Conservation (phyloP, 2,797 vertebrate species). For the Luscinia luscinia region DNA sequence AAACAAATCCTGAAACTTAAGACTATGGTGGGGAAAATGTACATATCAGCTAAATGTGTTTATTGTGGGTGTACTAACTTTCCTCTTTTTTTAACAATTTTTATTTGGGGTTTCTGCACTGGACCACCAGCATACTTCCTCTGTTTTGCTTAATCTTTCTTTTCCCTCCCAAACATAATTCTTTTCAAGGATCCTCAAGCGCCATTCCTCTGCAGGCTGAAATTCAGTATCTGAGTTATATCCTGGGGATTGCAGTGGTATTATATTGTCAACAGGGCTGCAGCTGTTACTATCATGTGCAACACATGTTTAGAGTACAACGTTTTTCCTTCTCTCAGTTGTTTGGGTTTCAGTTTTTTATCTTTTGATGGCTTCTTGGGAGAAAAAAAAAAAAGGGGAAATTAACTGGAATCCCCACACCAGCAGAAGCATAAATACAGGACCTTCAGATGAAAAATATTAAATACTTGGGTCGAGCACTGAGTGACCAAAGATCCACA, state of each 20-base stretch:
- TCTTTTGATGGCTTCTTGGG: neutral
- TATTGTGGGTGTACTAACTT: neutral
- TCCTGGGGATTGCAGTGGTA: constrained; percentile 39
- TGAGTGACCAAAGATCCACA: neutral
- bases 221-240: constrained; percentile 50
- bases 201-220: neutral
- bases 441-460: neutral
- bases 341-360: neutral
- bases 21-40: neutral
- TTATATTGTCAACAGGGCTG: constrained; percentile 47
- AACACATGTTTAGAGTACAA: neutral
- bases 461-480: neutral
- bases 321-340: neutral
- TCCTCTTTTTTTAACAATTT: neutral
- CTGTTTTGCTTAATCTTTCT: constrained; percentile 20
- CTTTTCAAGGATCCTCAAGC: constrained; percentile 12
- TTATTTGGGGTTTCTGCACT: neutral
- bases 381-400: neutral
- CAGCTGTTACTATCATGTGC: neutral
- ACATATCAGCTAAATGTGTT: neutral
- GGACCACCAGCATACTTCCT: constrained; percentile 28
- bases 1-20: neutral
- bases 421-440: neutral
- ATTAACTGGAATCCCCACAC: neutral
- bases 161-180: constrained; percentile 27